phyloP scores from a whole-genome alignment of 2,888 invertebrate genomes.

The Anticlea derivata region DNA sequence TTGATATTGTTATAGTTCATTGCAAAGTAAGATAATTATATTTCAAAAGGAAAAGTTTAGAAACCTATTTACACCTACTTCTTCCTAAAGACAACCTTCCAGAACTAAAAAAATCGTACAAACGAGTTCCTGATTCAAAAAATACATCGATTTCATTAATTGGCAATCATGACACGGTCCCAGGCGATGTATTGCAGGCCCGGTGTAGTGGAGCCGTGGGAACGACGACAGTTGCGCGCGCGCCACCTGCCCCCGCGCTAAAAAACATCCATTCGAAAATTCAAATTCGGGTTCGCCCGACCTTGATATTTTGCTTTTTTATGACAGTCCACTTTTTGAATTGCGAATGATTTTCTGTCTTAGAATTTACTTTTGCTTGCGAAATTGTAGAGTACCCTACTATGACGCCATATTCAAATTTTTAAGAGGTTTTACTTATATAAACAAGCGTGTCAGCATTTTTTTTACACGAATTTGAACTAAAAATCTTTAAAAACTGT shows the following conservation, averaged over 20 bases:
- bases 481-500: too few relatives aligned
- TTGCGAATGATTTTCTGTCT: constrained; percentile 29
- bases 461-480: too few relatives aligned
- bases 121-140: constrained; percentile 24
- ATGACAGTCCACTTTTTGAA: constrained; percentile 34
- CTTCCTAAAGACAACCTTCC: not conserved
- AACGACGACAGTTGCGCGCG: constrained; percentile 77
- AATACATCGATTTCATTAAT: constrained; percentile 64
- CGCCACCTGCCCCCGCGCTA: constrained; percentile 73
- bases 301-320: constrained; percentile 59
- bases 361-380: too few relatives aligned
- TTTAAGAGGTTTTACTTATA: too few relatives aligned
- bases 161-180: constrained; percentile 75
- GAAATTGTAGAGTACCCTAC: not conserved
- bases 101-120: constrained; percentile 13
- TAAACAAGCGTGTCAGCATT: not conserved
- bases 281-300: constrained; percentile 73
- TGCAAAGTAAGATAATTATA: too few relatives aligned
- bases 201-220: constrained; percentile 76
- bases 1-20: too few relatives aligned
- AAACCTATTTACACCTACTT: too few relatives aligned
- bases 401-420: too few relatives aligned
- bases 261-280: constrained; percentile 73
- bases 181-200: constrained; percentile 54
- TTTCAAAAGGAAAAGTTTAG: too few relatives aligned